Evolutionary conservation across 1,140 invertebrate genomes (phyloP), one percentile per base, ranked within the genome.

Genomic region (Heliothis virescens): DNA sequence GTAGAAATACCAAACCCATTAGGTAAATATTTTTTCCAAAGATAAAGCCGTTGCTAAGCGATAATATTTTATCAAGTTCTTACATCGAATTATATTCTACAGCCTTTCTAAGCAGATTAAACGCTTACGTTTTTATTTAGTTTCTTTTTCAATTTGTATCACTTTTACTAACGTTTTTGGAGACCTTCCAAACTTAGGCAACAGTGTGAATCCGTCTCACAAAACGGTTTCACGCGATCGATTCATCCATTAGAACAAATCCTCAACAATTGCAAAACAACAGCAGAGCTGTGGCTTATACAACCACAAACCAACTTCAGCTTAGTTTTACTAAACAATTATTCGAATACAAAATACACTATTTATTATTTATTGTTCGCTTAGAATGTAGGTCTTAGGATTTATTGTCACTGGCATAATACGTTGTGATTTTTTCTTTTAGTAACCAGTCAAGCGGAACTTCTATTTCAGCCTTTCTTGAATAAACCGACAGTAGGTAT

Each of bases 281-380:
- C 53, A 2, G 50, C 26, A 16, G 5, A n/a, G 50, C 67, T 50
- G 67, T 34, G 50, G 21, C 29, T 26, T 34, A 15, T n/a, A 1
- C 50, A 55, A 53, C 67, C 67, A 34, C 50, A 34, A 71, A 55
- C 21, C 26, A 34, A 55, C 50, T 71, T 13, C 0, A 53, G 67
- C 26, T 71, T n/a, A 26, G 21, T 71, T 71, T 71, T 71, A 71
- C 7, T 15, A 13, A 71, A 65, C 62, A 71, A 71, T 69, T 71
- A 71, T 21, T 29, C 1, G 26, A 71, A 71, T 53, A 71, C 12
- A 12, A 3, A n/a, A 41, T 41, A 47, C 16, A 65, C 13, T 26
- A 12, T 4, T 3, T 7, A 15, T 62, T 26, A 13, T 34, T 18
- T 57, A 18, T 57, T 18, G 5, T 21, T 21, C 18, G 55, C 16